These are phyloP conservation scores for Poeciliopsis turneri DNA, from an alignment of 2,797 vertebrate genomes.

Conservation along the genomic window DNA sequence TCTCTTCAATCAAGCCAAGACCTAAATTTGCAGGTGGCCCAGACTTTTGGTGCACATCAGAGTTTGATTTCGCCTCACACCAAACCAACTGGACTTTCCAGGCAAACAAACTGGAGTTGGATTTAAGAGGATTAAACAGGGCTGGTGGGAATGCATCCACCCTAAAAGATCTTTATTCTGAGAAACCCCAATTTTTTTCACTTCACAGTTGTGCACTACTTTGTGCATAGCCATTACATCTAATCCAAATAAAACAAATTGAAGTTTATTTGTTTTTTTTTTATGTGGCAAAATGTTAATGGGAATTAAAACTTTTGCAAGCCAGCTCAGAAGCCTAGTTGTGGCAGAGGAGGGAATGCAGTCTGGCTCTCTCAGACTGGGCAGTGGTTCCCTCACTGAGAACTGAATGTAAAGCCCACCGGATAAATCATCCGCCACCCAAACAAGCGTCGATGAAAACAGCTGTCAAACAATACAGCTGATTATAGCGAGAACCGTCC, in stretches of 20 bases:
- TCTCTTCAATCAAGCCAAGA: too few species aligned
- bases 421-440: slow-evolving; percentile 71
- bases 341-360: slow-evolving; percentile 63
- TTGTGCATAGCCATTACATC: background rate
- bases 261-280: background rate
- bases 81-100: too few species aligned
- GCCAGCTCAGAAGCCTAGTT: slow-evolving; percentile 48
- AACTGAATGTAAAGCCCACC: slow-evolving; percentile 55
- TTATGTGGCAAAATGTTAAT: background rate
- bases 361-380: slow-evolving; percentile 53
- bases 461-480: slow-evolving; percentile 60
- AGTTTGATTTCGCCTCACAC: too few species aligned
- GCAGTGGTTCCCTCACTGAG: slow-evolving; percentile 52
- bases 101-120: too few species aligned
- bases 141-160: too few species aligned
- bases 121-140: too few species aligned
- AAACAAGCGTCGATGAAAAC: slow-evolving; percentile 60
- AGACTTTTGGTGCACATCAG: too few species aligned
- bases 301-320: background rate
- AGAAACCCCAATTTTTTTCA: background rate
- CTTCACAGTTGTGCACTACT: background rate
- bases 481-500: slow-evolving; percentile 64
- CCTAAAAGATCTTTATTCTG: too few species aligned
- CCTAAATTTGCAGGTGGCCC: too few species aligned
- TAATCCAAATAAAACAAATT: background rate